Evolutionary conservation across 92 coral and sea anemone species (phyloP).

Genomic region (Siderastrea radians): DNA sequence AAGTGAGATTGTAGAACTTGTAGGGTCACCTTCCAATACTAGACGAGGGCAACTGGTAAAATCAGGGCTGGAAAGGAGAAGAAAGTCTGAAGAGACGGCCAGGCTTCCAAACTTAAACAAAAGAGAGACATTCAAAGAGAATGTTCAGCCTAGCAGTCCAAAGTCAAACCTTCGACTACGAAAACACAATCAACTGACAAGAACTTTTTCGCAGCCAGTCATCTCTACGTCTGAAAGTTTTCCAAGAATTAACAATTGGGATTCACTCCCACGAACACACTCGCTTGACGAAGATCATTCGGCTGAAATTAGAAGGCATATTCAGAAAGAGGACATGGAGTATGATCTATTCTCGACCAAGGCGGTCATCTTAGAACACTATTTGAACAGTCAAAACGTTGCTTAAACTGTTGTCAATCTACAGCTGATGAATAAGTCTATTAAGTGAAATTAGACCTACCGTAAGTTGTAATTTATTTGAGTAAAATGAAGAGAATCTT

Average conservation of each 20-base stretch:
- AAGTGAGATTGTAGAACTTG: constrained; percentile 36
- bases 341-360: constrained; percentile 29
- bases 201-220: constrained; percentile 25
- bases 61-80: constrained; percentile 15
- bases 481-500: neutral
- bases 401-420: neutral
- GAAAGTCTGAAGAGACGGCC: neutral
- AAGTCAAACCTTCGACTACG: neutral
- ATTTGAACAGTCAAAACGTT: constrained; percentile 28
- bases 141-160: neutral
- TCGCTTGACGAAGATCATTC: neutral
- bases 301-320: constrained; percentile 37
- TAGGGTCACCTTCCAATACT: constrained; percentile 4
- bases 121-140: constrained; percentile 8
- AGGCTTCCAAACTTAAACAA: constrained; percentile 26
- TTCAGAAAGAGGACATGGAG: constrained; percentile 28
- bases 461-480: neutral
- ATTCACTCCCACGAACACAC: neutral
- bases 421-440: neutral
- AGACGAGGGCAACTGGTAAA: constrained; percentile 16
- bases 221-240: constrained; percentile 7
- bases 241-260: constrained; percentile 7
- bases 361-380: constrained; percentile 52
- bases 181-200: neutral
- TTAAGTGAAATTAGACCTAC: neutral